Conservation (phyloP, 2,113 vertebrate species). For the Ciconia boyciana region DNA sequence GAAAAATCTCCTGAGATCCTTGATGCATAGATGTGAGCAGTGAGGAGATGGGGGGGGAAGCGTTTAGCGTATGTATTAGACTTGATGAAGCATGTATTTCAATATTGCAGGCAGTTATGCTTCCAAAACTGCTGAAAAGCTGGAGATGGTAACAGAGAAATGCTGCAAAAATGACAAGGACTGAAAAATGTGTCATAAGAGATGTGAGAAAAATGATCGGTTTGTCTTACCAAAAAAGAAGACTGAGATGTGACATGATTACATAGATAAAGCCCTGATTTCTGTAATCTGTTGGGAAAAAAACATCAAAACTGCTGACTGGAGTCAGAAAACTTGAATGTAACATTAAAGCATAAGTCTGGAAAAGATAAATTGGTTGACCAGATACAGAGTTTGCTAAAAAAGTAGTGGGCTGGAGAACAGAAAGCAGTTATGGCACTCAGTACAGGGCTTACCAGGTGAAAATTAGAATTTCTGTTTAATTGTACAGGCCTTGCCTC, state of each 20-base stretch:
- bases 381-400: not conserved
- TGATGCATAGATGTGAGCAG: not conserved
- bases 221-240: not conserved
- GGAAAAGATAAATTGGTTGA: not conserved
- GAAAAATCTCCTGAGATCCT: not conserved
- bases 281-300: not conserved
- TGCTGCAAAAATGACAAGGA: not conserved
- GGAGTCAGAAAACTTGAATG: not conserved
- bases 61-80: not conserved
- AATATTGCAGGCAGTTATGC: not conserved
- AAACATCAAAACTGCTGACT: not conserved
- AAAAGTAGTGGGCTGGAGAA: not conserved
- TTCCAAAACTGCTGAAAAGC: not conserved
- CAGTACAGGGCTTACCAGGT: not conserved
- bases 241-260: not conserved
- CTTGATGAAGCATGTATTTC: not conserved
- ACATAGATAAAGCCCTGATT: not conserved
- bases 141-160: not conserved
- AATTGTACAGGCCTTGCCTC: not conserved
- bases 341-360: not conserved
- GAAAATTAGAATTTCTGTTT: not conserved
- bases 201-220: not conserved
- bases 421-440: not conserved
- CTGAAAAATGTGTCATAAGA: not conserved
- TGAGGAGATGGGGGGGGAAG: not conserved